Base-by-base conservation (phyloP, 2,113 vertebrate genomes). In the Tinamus guttatus region DNA sequence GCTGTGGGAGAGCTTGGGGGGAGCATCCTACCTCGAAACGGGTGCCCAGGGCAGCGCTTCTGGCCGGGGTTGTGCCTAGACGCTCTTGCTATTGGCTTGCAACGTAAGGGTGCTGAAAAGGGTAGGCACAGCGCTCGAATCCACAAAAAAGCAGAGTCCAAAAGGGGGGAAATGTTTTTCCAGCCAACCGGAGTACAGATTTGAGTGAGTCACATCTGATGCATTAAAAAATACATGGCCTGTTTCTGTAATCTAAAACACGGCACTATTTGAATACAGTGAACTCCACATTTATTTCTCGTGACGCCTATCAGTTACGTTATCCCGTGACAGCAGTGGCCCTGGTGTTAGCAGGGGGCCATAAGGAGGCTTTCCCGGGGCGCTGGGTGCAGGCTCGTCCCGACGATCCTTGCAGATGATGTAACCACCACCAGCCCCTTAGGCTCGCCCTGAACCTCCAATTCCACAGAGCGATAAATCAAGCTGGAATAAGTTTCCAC, bases 381-480 rank as follows among this genome's bases (percentile, higher is more conserved):
- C 96, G 86, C 96, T 96, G 85, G 93, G 70, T 19, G 47, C 41
- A 93, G 88, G 45, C 92, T 96, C 91, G 87, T n/a, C 93, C 85
- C 95, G 90, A 95, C 90, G 95, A 94, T 96, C 96, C 97, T 94
- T 3, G 52, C 85, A 69, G 94, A 93, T 98, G 97, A 98, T 69
- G 93, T 97, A 96, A 98, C 90, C 81, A 85, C 47, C 85, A 97
- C 84, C 89, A 97, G 96, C 56, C 94, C 87, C 96, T 97, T 96
- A 96, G 98, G 97, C 93, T 96, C 81, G 94, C 89, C 87, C 16
- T 5, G 84, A 96, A 63, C 83, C 86, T 95, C 93, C 80, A 73
- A 97, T 97, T 97, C 92, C 90, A 70, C 93, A 58, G 90, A 59
- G 85, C 62, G 89, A 94, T 93, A 96, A 97, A 97, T 98, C 96